These are phyloP conservation scores for Crocidura indochinensis DNA, from an alignment of 2,797 vertebrate species.

Conservation along the genomic window DNA sequence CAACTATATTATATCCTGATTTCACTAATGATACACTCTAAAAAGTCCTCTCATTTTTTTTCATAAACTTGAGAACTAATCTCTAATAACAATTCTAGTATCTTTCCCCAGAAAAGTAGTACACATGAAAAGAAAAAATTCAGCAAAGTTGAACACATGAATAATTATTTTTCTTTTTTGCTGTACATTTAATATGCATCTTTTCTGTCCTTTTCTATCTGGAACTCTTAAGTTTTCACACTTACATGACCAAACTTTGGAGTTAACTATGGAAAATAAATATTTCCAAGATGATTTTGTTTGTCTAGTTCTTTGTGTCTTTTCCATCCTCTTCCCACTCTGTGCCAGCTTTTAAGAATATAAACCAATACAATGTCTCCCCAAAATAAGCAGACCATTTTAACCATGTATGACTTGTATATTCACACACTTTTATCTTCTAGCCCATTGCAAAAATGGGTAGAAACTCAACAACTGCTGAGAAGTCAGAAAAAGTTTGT, in stretches of 20 bases:
- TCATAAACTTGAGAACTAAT: not conserved
- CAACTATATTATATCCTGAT: no score
- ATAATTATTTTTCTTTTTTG: not conserved
- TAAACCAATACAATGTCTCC: not conserved
- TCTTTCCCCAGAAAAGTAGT: no score
- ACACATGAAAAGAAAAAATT: no score
- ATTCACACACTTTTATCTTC: not conserved
- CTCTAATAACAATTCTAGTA: fast-evolving
- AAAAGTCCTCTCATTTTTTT: not conserved
- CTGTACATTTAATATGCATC: fast-evolving
- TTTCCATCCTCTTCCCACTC: no score
- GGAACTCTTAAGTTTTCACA: not conserved
- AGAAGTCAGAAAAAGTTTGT: not conserved
- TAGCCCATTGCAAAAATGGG: not conserved
- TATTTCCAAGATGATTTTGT: no score
- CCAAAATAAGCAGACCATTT: not conserved
- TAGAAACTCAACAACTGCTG: not conserved
- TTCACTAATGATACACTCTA: no score
- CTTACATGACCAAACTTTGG: not conserved
- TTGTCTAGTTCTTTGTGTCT: no score
- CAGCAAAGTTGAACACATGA: no score
- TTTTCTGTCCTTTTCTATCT: not conserved
- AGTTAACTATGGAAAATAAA: not conserved
- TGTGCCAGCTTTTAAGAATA: not conserved
- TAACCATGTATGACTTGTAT: not conserved